Conservation (phyloP, 2,888 invertebrate species). For the Sminthurinus aureus region DNA sequence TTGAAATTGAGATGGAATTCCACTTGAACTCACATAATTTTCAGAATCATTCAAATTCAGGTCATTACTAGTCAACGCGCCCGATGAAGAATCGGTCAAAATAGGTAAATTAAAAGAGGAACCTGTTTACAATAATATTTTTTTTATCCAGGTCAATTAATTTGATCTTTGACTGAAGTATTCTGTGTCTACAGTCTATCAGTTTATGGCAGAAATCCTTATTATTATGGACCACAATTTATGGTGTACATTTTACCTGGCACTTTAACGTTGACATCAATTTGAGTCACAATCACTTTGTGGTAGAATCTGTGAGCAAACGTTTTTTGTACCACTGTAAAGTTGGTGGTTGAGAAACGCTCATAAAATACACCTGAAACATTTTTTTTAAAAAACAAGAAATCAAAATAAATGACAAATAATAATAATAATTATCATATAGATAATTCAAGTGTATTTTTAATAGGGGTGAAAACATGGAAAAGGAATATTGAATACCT, state of each 20-base stretch:
- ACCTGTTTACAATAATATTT: no score
- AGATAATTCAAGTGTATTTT: not conserved
- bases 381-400: not conserved
- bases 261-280: conserved; percentile 30
- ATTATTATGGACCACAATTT: not conserved
- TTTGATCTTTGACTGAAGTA: no score
- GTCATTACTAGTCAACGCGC: conserved; percentile 48
- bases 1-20: conserved; percentile 30
- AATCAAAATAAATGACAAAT: not conserved
- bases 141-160: no score
- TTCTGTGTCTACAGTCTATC: no score
- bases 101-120: no score
- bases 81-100: not conserved
- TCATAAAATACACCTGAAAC: conserved; percentile 42
- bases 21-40: conserved; percentile 19
- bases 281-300: conserved; percentile 54
- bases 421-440: no score
- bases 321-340: conserved; percentile 49
- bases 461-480: not conserved
- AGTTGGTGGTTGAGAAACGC: conserved; percentile 37
- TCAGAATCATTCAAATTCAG: conserved; percentile 44
- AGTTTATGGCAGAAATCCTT: not conserved
- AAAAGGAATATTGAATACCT: conserved; percentile 4
- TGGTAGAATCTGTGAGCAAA: conserved; percentile 58
- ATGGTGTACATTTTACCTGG: not conserved